Evolutionary conservation across 2,888 invertebrate genomes (phyloP).

Genomic region (Ligdia adustata): DNA sequence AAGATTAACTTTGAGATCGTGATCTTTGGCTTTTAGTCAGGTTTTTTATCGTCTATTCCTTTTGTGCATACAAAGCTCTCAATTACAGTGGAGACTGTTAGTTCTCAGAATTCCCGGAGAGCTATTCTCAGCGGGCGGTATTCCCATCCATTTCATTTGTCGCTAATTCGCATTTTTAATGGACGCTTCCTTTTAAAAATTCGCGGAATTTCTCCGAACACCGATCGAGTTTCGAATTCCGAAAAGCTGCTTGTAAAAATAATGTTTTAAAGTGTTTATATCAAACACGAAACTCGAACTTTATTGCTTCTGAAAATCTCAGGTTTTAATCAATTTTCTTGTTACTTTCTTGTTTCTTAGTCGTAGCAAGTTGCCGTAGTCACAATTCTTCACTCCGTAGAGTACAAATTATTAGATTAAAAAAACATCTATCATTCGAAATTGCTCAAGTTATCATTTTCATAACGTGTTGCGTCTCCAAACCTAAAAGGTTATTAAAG

Average conservation of each 20-base stretch:
- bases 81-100: slow-evolving; percentile 26
- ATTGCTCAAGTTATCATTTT: too few relatives aligned
- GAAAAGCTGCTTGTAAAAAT: slow-evolving; percentile 20
- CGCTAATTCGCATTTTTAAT: slow-evolving; percentile 32
- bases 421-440: too few relatives aligned
- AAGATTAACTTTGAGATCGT: slow-evolving; percentile 12
- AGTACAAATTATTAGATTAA: too few relatives aligned
- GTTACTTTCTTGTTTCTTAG: not conserved
- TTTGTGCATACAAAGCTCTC: slow-evolving; percentile 37
- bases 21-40: slow-evolving; percentile 16
- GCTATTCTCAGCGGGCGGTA: slow-evolving; percentile 26
- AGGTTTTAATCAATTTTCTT: slow-evolving; percentile 16
- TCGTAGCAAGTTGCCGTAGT: too few relatives aligned
- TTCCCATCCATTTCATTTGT: slow-evolving; percentile 29
- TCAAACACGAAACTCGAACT: slow-evolving; percentile 1
- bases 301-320: slow-evolving; percentile 10
- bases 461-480: too few relatives aligned
- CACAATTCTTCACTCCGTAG: too few relatives aligned
- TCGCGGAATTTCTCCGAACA: slow-evolving; percentile 15
- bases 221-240: slow-evolving; percentile 21
- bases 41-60: slow-evolving; percentile 30
- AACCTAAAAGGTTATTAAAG: too few relatives aligned
- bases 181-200: slow-evolving; percentile 11
- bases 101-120: slow-evolving; percentile 25
- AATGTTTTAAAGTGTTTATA: slow-evolving; percentile 19